These are phyloP conservation scores for Rhincodon typus DNA, from an alignment of 2,797 vertebrate species.

Conservation along the genomic window DNA sequence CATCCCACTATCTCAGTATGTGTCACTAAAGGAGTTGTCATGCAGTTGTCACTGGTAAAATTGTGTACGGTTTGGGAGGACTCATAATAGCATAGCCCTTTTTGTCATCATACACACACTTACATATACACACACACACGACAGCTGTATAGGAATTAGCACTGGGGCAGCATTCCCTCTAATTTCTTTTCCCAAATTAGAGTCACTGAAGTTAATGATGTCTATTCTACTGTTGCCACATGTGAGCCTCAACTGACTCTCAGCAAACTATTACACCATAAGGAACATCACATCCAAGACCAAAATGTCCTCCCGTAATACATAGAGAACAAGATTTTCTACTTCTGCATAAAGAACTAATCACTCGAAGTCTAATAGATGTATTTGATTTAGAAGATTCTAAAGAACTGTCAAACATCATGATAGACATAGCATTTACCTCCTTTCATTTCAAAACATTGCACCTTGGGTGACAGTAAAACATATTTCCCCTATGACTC, in stretches of 20 bases:
- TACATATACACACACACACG: not conserved
- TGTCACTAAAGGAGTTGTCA: not conserved
- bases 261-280: not conserved
- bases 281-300: not conserved
- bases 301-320: not conserved
- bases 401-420: not conserved
- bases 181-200: not conserved
- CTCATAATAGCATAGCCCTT: not conserved
- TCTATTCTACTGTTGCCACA: not conserved
- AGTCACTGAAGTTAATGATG: not conserved
- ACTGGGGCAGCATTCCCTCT: not conserved
- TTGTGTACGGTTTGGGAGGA: not conserved
- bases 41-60: not conserved
- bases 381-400: not conserved
- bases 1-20: too few species aligned
- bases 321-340: not conserved
- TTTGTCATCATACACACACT: not conserved
- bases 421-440: not conserved
- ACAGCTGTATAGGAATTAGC: not conserved
- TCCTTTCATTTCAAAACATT: not conserved
- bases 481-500: not conserved
- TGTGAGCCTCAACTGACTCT: not conserved
- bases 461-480: slow-evolving; percentile 14
- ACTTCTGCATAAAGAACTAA: not conserved
- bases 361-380: not conserved